Percentiles rank a stretch among this genome's conserved stretches.
Evolutionary conservation across 2,797 vertebrate species (phyloP).

Genomic region (Limnodromus scolopaceus): DNA sequence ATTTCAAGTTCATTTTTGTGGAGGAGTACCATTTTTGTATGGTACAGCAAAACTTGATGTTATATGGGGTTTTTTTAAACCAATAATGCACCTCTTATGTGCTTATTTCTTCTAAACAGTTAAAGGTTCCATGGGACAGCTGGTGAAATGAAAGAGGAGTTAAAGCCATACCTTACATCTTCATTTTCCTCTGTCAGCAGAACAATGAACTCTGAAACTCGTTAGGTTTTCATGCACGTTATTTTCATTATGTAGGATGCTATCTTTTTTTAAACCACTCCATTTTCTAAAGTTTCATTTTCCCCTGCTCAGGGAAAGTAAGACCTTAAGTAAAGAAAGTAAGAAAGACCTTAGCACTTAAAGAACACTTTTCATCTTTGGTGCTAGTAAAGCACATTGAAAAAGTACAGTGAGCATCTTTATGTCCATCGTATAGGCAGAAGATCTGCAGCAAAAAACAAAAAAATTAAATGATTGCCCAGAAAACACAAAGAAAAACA

Average conservation of each 20-base stretch:
- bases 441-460: not conserved
- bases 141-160: not conserved
- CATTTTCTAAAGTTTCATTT: not conserved
- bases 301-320: not conserved
- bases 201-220: not conserved
- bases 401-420: not conserved
- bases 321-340: not conserved
- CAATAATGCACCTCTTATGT: not conserved
- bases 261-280: not conserved
- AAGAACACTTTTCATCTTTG: not conserved
- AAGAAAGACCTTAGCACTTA: not conserved
- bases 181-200: not conserved
- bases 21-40: not conserved
- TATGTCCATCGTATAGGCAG: not conserved
- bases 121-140: not conserved
- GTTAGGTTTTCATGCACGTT: not conserved
- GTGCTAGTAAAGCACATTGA: not conserved
- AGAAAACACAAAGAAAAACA: not conserved
- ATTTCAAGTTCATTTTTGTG: not conserved
- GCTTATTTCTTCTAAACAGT: not conserved
- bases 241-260: not conserved
- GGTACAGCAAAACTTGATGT: not conserved
- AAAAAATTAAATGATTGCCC: not conserved
- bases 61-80: not conserved
- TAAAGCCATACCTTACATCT: not conserved